phyloP scores from a whole-genome alignment of 2,113 vertebrate genomes.

The Agapornis roseicollis region DNA sequence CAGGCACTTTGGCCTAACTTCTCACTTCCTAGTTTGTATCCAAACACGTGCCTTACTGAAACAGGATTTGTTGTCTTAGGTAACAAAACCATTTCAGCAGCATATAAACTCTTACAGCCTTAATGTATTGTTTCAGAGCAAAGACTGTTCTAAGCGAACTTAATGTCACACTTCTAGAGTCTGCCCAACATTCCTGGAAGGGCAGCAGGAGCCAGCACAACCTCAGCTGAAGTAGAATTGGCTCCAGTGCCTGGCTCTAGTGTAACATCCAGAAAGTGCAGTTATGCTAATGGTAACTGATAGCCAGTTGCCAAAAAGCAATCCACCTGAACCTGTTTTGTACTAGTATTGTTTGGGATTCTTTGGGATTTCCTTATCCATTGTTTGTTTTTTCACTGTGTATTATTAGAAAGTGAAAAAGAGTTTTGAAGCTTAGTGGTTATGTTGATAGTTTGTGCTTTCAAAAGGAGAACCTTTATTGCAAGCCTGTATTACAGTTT shows the following conservation, averaged over 20 bases:
- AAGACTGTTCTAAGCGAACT: not conserved
- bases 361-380: not conserved
- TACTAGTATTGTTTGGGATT: not conserved
- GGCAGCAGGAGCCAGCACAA: not conserved
- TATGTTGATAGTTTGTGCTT: slow-evolving; percentile 16
- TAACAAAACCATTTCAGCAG: not conserved
- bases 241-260: not conserved
- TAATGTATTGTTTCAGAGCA: not conserved
- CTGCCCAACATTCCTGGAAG: not conserved
- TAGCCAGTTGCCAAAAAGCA: not conserved
- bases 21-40: not conserved
- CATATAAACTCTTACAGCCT: not conserved
- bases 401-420: slow-evolving; percentile 4
- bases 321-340: not conserved
- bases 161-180: not conserved
- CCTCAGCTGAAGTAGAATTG: not conserved
- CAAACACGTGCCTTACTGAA: not conserved
- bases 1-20: not conserved
- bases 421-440: not conserved
- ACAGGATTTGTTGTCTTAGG: not conserved
- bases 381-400: not conserved
- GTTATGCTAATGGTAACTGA: not conserved
- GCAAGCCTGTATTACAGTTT: slow-evolving; percentile 23
- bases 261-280: not conserved
- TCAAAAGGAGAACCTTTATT: slow-evolving; percentile 1